These are phyloP conservation scores for Cyanoliseus patagonus DNA, from an alignment of 2,113 vertebrate species.

Conservation along the genomic window DNA sequence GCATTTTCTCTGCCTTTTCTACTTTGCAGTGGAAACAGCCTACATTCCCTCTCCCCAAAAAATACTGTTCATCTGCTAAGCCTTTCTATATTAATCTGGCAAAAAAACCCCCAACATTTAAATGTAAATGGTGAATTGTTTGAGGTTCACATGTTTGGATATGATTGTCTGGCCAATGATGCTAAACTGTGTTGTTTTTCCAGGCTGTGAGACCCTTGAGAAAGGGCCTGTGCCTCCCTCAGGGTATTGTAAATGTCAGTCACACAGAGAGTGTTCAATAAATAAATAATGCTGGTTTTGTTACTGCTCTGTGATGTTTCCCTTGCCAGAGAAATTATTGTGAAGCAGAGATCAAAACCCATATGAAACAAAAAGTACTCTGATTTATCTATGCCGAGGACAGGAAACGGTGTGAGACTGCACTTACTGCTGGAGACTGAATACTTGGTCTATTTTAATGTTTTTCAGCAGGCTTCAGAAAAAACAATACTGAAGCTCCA, in stretches of 20 bases:
- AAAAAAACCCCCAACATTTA: background rate
- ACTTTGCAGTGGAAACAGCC: background rate
- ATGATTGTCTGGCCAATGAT: background rate
- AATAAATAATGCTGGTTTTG: slow-evolving; percentile 38
- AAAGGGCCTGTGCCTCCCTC: background rate
- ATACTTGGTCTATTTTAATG: background rate
- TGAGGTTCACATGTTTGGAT: background rate
- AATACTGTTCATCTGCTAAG: background rate
- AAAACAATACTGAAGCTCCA: background rate
- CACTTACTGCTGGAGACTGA: background rate
- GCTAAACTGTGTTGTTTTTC: slow-evolving; percentile 2
- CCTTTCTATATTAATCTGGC: background rate
- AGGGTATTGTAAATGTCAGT: slow-evolving; percentile 23
- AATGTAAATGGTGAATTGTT: background rate
- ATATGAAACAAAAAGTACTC: background rate
- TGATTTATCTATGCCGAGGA: background rate
- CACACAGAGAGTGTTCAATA: background rate
- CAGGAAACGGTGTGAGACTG: background rate
- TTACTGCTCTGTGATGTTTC: background rate
- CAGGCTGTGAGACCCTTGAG: background rate
- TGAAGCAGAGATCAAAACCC: slow-evolving; percentile 36
- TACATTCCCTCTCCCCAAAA: background rate
- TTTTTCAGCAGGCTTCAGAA: background rate
- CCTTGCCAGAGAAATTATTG: slow-evolving; percentile 4
- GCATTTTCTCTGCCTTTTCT: background rate